Percentiles rank a stretch among this genome's conserved stretches.
Evolutionary conservation across 1,140 invertebrate genomes (phyloP).

Genomic region (Liolophura sinensis): DNA sequence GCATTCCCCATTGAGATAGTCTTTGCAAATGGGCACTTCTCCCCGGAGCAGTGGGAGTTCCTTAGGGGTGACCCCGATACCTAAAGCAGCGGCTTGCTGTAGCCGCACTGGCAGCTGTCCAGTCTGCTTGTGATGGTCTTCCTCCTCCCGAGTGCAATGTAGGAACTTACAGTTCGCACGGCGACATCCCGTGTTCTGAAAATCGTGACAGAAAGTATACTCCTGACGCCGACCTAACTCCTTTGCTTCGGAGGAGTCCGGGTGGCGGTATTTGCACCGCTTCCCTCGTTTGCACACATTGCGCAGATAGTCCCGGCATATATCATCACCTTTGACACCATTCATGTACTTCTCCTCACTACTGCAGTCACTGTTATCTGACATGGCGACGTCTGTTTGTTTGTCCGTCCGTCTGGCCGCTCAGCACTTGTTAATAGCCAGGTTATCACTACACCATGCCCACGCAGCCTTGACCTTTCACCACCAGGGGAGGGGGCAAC

Average conservation of each 20-base stretch:
- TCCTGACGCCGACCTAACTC: slow-evolving; percentile 54
- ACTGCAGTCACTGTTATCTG: too few relatives aligned
- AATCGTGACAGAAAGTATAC: slow-evolving; percentile 81
- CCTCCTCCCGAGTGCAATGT: slow-evolving; percentile 77
- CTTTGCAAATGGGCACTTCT: slow-evolving; percentile 71
- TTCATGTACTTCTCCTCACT: too few relatives aligned
- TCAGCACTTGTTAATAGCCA: too few relatives aligned
- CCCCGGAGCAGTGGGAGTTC: slow-evolving; percentile 39
- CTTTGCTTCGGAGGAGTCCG: slow-evolving; percentile 34
- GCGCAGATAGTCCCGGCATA: slow-evolving; percentile 66
- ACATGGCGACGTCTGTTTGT: too few relatives aligned
- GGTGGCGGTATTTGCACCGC: slow-evolving; percentile 69
- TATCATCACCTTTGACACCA: slow-evolving; percentile 45
- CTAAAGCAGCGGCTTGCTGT: slow-evolving; percentile 44
- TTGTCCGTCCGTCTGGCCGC: too few relatives aligned
- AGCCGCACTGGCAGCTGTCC: slow-evolving; percentile 48
- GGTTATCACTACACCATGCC: too few relatives aligned
- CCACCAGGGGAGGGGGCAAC: too few relatives aligned
- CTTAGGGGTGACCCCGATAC: slow-evolving; percentile 31
- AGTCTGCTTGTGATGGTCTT: slow-evolving; percentile 70
- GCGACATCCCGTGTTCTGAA: slow-evolving; percentile 69
- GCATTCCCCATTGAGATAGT: slow-evolving; percentile 77
- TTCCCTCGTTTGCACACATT: slow-evolving; percentile 76
- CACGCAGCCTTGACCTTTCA: too few relatives aligned
- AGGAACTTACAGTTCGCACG: slow-evolving; percentile 72